Conservation (phyloP, 1,140 invertebrate species). For the Planococcus citri region DNA sequence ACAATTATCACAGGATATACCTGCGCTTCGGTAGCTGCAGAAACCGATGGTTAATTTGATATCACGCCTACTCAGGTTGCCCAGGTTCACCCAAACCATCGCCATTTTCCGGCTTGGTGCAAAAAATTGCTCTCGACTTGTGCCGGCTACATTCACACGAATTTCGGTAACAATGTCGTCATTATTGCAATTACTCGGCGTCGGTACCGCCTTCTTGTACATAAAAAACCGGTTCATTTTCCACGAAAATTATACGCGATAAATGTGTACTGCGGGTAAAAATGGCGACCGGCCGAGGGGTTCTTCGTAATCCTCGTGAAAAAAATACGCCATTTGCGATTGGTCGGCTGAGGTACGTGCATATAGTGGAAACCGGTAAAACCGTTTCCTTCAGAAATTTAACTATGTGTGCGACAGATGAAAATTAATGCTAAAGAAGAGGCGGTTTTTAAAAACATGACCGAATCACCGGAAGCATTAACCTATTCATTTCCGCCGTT, state of each 20-base stretch:
- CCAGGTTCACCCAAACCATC: no score
- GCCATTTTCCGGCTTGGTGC: no score
- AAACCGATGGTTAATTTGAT: no score
- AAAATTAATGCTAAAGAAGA: conserved; percentile 4
- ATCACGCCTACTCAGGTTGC: no score
- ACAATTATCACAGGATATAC: no score
- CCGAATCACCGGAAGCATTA: background rate
- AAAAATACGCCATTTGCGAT: background rate
- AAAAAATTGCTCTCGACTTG: no score
- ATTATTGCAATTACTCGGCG: background rate
- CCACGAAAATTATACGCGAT: background rate
- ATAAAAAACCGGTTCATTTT: background rate
- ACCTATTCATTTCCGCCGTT: background rate
- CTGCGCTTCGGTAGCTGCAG: no score
- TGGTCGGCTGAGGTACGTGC: no score
- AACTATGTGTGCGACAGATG: background rate
- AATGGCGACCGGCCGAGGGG: background rate
- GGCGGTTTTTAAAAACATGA: background rate
- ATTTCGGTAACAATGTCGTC: background rate
- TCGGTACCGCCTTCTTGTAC: background rate
- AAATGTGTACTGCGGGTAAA: background rate
- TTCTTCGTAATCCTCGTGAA: background rate
- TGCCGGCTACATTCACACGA: background rate
- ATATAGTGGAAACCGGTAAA: background rate
- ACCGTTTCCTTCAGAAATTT: background rate